These are phyloP conservation scores for Microcebus jonahi DNA, from an alignment of 2,113 vertebrate species.

Conservation along the genomic window DNA sequence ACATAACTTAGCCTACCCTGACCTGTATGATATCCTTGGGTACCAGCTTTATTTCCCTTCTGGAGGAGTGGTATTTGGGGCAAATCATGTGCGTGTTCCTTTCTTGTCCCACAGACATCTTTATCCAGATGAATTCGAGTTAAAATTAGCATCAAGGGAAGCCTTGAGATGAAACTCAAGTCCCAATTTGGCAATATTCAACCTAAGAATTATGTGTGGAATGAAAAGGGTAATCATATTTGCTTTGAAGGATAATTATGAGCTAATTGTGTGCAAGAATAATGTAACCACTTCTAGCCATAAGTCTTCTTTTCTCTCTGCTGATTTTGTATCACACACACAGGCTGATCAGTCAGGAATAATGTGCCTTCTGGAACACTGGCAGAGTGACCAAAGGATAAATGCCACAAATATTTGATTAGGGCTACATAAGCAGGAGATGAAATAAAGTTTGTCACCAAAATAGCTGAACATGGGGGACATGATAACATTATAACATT, in stretches of 20 bases:
- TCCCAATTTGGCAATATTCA: constrained; percentile 54
- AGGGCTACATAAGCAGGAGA: constrained; percentile 27
- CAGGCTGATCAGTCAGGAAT: not conserved
- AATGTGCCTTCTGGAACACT: not conserved
- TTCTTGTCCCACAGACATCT: constrained; percentile 46
- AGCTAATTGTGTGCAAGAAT: constrained; percentile 38
- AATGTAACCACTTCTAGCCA: not conserved
- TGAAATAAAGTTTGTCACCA: constrained; percentile 5
- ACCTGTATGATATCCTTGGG: not conserved
- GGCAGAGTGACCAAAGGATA: not conserved
- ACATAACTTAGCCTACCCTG: not conserved
- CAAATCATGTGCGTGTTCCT: not conserved
- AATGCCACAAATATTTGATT: not conserved
- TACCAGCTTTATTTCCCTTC: constrained; percentile 15
- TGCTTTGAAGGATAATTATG: constrained; percentile 65
- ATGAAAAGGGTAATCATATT: constrained; percentile 70
- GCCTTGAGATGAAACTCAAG: constrained; percentile 26
- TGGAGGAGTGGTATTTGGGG: not conserved
- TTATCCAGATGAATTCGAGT: constrained; percentile 57
- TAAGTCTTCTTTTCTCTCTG: not conserved
- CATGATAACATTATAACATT: not conserved
- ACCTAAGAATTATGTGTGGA: constrained; percentile 57
- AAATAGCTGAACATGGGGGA: constrained; percentile 29
- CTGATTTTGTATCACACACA: not conserved
- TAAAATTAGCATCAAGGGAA: constrained; percentile 69